Percentiles rank a stretch among this genome's conserved stretches.
These are phyloP conservation scores for Leptobrachium leishanense DNA, from an alignment of 2,113 vertebrate genomes.

Conservation along the genomic window DNA sequence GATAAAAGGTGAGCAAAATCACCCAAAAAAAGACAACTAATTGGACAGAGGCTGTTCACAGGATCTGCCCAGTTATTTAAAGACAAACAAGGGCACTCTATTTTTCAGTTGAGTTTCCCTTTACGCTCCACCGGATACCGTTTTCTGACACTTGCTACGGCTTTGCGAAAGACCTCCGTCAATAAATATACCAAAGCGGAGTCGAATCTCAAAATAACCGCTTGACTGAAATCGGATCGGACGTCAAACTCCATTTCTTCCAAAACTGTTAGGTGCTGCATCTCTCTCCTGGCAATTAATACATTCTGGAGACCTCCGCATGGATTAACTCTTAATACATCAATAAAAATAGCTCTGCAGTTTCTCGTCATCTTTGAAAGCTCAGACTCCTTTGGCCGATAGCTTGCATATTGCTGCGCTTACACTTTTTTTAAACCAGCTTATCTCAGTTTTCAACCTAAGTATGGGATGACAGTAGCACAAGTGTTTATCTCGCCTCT, in stretches of 20 bases:
- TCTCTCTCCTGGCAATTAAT: not conserved
- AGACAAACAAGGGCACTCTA: too few species aligned
- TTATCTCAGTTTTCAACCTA: conserved; percentile 5
- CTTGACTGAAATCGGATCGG: too few species aligned
- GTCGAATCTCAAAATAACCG: too few species aligned
- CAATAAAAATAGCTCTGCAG: conserved; percentile 14
- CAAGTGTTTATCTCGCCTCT: not conserved
- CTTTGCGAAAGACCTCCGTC: too few species aligned
- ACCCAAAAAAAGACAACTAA: too few species aligned
- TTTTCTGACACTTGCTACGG: too few species aligned
- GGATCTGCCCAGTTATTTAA: too few species aligned
- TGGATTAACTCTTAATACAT: not conserved
- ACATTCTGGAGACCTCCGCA: not conserved
- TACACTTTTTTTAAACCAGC: not conserved
- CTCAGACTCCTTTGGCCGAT: not conserved
- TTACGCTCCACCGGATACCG: too few species aligned
- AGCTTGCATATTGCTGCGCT: not conserved
- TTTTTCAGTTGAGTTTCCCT: too few species aligned
- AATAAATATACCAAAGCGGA: too few species aligned
- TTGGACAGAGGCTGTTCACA: too few species aligned
- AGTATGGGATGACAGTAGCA: not conserved
- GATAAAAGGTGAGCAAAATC: too few species aligned
- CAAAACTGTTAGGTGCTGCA: not conserved
- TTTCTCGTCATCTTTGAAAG: not conserved
- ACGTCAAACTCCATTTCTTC: not conserved